Evolutionary conservation across 23 tunicate genomes (phyloP).

Genomic region (Pegea sp.): DNA sequence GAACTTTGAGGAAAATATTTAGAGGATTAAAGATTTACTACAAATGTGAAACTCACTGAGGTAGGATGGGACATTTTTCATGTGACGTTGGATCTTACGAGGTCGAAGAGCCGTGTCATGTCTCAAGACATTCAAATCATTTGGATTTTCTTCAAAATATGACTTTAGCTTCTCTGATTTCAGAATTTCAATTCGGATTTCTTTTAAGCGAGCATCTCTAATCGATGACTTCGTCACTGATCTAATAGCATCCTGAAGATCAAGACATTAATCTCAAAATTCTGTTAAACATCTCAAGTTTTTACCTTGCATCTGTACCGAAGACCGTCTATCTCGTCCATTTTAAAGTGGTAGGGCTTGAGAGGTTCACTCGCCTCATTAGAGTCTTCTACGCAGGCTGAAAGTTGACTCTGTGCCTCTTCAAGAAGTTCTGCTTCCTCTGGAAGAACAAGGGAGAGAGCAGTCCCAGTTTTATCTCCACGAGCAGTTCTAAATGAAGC

Average conservation of each 20-base stretch:
- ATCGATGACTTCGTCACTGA: conserved; percentile 34
- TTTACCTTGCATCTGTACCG: conserved; percentile 60
- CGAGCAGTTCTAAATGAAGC: conserved; percentile 52
- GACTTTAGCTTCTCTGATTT: conserved; percentile 46
- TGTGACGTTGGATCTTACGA: conserved; percentile 28
- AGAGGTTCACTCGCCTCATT: conserved; percentile 6
- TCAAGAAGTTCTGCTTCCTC: conserved; percentile 28
- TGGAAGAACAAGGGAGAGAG: conserved; percentile 49
- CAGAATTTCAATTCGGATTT: conserved; percentile 47
- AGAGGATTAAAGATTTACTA: too few relatives aligned
- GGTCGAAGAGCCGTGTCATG: conserved; percentile 45
- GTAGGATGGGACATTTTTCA: conserved; percentile 81
- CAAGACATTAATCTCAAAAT: not conserved
- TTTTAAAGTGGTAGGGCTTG: conserved; percentile 47
- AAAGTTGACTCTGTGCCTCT: conserved; percentile 19
- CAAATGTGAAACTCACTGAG: conserved; percentile 47
- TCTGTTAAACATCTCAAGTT: not conserved
- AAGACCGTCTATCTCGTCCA: conserved; percentile 75
- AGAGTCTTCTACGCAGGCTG: conserved; percentile 8
- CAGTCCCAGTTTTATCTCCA: conserved; percentile 47
- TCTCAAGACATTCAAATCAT: conserved; percentile 45
- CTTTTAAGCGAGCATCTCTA: conserved; percentile 32
- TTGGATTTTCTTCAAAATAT: conserved; percentile 61
- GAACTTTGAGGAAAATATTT: too few relatives aligned
- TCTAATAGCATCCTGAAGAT: not conserved